These are phyloP conservation scores for Frankliniella fusca DNA, from an alignment of 2,888 invertebrate genomes.

Conservation along the genomic window DNA sequence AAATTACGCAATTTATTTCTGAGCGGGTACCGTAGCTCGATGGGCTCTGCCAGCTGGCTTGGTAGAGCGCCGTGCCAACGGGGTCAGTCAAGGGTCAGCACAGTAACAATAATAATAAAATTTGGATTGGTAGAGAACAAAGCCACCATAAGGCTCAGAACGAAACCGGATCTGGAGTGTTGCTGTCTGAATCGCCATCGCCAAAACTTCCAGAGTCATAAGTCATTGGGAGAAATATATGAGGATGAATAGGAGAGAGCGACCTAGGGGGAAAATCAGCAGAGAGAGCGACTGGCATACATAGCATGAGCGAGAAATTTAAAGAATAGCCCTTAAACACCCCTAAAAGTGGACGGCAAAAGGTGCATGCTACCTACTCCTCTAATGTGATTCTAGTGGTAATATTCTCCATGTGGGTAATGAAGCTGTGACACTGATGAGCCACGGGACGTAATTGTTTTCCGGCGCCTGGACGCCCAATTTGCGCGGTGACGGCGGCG, in stretches of 20 bases:
- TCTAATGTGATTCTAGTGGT: too few species aligned
- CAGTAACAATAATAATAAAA: conserved; percentile 3
- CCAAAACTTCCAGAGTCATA: background rate
- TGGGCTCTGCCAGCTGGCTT: background rate
- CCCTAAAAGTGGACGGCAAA: background rate
- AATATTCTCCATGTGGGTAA: too few species aligned
- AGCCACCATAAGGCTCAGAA: background rate
- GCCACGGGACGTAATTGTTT: background rate
- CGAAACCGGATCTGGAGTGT: background rate
- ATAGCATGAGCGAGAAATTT: background rate
- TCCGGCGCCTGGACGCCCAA: background rate
- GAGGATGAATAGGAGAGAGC: background rate
- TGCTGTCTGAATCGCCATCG: background rate
- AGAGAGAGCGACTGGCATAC: background rate
- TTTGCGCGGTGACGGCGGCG: background rate
- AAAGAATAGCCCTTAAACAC: background rate
- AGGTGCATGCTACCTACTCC: background rate
- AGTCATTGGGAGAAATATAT: background rate
- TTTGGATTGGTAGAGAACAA: conserved; percentile 3
- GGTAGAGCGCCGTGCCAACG: background rate
- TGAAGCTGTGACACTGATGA: background rate
- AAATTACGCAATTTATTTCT: too few species aligned
- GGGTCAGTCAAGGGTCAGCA: conserved; percentile 10
- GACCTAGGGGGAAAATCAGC: background rate
- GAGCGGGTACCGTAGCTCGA: background rate